Evolutionary conservation across 2,113 vertebrate genomes (phyloP), one percentile per base, ranked within the genome.

Genomic region (Thomomys bottae): DNA sequence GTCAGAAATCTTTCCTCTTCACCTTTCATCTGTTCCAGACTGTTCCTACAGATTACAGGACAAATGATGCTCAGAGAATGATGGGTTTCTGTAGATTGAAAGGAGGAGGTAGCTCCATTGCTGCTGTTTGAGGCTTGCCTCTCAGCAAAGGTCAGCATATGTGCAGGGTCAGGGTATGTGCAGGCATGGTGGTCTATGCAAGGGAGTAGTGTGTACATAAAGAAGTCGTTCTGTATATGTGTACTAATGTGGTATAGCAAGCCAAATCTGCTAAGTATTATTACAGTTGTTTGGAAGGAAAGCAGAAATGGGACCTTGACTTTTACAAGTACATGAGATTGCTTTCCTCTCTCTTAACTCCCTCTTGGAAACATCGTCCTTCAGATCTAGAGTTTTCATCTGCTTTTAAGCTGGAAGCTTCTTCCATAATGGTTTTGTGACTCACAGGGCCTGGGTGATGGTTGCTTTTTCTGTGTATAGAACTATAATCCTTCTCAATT

Each of bases 401-500:
- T 34, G 26, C 59, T 96, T 94, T 96, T 97, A 97, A 97, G 94
- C 90, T 97, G 75, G 92, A 96, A 96, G 90, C 93, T 96, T 93
- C 93, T 77, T 94, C 96, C 97, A 96, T 97, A 98, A 97, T 21
- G 95, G 66, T 73, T 92, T 89, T 81, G 84, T 98, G 96, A 97
- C 96, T 98, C 97, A 97, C 75, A 94, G 81, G 94, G 83, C 84
- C 94, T 3, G 89, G 95, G 92, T 97, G 97, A 97, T 1, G 78
- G 88, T 94, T 97, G 96, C 88, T 98, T 94, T 96, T 95, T 96
- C 95, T 96, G 96, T 96, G 91, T 97, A 89, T 84, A 97, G 96
- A 97, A 93, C 96, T 97, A 97, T 96, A 98, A 96, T 97, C 96
- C 96, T 96, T 98, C 97, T 98, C 97, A 98, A 97, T 98, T 98